A percentile compares a stretch with the other conserved stretches of the same genome.
These are phyloP conservation scores for Oedothorax gibbosus DNA, from an alignment of 1,140 invertebrate genomes.

Conservation along the genomic window DNA sequence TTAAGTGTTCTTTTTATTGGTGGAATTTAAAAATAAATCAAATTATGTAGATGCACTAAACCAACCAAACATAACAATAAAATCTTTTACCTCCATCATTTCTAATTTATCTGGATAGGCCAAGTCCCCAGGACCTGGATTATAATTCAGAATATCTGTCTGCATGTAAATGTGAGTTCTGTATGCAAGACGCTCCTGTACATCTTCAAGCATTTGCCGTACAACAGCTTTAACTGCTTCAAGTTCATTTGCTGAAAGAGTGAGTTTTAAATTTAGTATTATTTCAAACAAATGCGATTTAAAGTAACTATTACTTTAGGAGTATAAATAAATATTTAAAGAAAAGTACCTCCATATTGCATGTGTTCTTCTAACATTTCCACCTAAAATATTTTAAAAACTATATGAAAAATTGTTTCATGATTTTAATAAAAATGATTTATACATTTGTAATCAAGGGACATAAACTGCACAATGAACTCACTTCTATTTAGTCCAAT, in stretches of 20 bases:
- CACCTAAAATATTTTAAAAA: conserved; percentile 68
- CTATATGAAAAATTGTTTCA: neutral
- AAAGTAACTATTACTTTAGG: neutral
- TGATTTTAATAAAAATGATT: neutral
- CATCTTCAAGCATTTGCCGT: conserved; percentile 91
- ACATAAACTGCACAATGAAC: too few relatives aligned
- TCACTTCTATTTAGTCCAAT: too few relatives aligned
- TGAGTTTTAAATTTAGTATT: neutral
- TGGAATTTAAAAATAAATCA: too few relatives aligned
- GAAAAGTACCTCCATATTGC: conserved; percentile 79
- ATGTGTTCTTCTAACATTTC: conserved; percentile 97
- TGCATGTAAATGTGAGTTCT: conserved; percentile 93
- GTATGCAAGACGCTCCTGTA: conserved; percentile 96
- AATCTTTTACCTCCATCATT: conserved; percentile 86
- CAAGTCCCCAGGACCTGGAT: conserved; percentile 92
- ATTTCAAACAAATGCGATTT: neutral
- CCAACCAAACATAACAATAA: neutral
- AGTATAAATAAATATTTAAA: neutral
- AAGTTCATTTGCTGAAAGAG: conserved; percentile 70
- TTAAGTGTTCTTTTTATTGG: too few relatives aligned
- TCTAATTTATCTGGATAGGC: conserved; percentile 97
- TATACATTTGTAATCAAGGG: neutral
- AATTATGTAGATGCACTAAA: too few relatives aligned
- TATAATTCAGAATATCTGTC: conserved; percentile 88
- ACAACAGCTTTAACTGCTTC: conserved; percentile 86